Conservation (phyloP, 2,113 vertebrate genomes). For the Sus scrofa region DNA sequence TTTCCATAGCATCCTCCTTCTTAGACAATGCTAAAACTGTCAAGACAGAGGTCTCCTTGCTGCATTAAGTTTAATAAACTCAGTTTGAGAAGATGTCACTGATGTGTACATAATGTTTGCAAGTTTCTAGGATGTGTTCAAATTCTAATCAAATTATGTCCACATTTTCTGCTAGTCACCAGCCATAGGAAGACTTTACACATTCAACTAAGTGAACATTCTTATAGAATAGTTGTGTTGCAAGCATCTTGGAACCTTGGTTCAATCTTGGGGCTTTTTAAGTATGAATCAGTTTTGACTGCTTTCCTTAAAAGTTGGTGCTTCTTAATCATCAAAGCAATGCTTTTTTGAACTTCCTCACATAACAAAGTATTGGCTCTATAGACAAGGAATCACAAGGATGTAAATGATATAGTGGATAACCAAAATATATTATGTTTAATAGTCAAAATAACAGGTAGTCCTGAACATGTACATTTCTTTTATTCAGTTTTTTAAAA, state of each 20-base stretch:
- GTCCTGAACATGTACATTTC: background rate
- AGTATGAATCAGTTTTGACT: background rate
- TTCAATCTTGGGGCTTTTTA: background rate
- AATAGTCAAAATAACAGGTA: background rate
- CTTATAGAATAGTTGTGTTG: background rate
- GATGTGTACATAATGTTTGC: background rate
- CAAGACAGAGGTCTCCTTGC: conserved; percentile 1
- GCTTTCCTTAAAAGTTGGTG: background rate
- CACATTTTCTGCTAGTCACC: background rate
- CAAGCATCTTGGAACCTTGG: background rate
- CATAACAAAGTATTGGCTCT: background rate
- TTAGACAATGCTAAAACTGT: background rate
- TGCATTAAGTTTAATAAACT: conserved; percentile 10
- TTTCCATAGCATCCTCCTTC: background rate
- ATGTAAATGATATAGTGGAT: background rate
- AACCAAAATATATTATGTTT: background rate
- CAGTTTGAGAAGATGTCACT: background rate
- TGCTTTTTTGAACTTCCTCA: background rate
- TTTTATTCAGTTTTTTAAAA: background rate
- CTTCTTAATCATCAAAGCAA: background rate
- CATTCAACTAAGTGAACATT: background rate
- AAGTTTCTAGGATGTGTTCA: background rate
- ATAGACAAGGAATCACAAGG: background rate
- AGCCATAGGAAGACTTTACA: background rate
- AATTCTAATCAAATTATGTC: background rate